phyloP scores from a whole-genome alignment of 2,888 invertebrate species.

The Hydriomena furcata region DNA sequence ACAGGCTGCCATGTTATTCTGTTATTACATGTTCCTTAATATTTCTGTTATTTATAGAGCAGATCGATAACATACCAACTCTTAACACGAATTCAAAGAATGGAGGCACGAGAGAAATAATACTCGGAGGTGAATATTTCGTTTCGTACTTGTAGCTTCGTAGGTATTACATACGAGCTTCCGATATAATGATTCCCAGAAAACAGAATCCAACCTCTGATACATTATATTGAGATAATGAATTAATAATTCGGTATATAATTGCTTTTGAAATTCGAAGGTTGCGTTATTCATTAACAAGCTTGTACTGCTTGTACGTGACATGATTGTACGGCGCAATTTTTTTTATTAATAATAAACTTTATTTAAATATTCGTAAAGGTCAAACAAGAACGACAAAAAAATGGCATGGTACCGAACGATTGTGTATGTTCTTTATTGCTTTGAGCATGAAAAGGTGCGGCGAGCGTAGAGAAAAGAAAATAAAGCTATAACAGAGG shows the following conservation, averaged over 20 bases:
- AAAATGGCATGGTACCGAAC: constrained; percentile 42
- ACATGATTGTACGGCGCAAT: neutral
- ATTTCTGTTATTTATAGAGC: constrained; percentile 58
- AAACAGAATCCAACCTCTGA: neutral
- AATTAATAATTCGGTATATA: neutral
- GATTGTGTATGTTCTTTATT: constrained; percentile 43
- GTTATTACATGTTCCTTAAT: constrained; percentile 48
- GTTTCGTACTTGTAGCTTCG: neutral
- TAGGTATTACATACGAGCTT: neutral
- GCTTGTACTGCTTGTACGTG: neutral
- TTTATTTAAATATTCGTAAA: too few species aligned
- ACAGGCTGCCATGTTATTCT: constrained; percentile 48
- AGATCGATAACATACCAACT: constrained; percentile 42
- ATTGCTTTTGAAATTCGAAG: neutral
- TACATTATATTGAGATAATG: neutral
- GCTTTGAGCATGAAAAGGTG: constrained; percentile 45
- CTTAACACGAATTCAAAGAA: constrained; percentile 8
- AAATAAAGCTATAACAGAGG: constrained; percentile 49
- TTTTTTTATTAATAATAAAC: neutral
- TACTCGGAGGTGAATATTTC: neutral
- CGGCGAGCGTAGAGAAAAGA: constrained; percentile 45
- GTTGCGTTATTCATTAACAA: neutral
- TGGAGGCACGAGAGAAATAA: neutral
- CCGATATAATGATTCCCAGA: neutral
- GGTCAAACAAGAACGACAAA: constrained; percentile 28